phyloP scores from a whole-genome alignment of 2,888 invertebrate species.

The Pristionchus japonicus region DNA sequence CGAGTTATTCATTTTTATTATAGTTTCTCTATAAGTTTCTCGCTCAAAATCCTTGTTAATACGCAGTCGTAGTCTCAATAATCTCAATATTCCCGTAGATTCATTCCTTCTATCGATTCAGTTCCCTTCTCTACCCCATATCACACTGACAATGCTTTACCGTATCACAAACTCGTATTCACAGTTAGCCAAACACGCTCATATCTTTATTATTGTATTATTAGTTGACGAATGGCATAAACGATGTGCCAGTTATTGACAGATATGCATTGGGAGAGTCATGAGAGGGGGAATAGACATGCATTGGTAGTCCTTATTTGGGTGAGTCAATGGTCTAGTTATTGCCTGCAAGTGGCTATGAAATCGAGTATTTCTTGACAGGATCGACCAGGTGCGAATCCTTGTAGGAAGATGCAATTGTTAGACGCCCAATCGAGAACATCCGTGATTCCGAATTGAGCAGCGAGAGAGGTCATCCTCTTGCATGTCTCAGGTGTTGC shows the following conservation, averaged over 20 bases:
- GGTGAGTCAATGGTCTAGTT: neutral
- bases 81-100: slow-evolving; percentile 14
- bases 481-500: slow-evolving; percentile 56
- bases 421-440: slow-evolving; percentile 55
- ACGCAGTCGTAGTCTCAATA: slow-evolving; percentile 27
- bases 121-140: neutral
- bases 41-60: neutral
- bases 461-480: slow-evolving; percentile 51
- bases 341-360: slow-evolving; percentile 17
- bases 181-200: slow-evolving; percentile 35
- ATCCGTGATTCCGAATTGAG: slow-evolving; percentile 56
- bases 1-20: neutral
- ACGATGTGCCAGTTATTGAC: slow-evolving; percentile 30
- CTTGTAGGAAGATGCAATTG: slow-evolving; percentile 57
- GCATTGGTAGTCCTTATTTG: slow-evolving; percentile 6
- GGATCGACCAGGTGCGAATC: slow-evolving; percentile 4
- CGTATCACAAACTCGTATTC: slow-evolving; percentile 28
- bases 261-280: slow-evolving; percentile 9
- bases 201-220: slow-evolving; percentile 32
- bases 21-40: slow-evolving; percentile 43
- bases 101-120: slow-evolving; percentile 5
- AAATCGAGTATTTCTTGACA: slow-evolving; percentile 38
- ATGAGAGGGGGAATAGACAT: neutral
- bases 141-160: slow-evolving; percentile 39
- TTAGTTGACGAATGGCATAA: slow-evolving; percentile 42